These are phyloP conservation scores for Volucella zonaria DNA, from an alignment of 2,888 invertebrate genomes.

Conservation along the genomic window DNA sequence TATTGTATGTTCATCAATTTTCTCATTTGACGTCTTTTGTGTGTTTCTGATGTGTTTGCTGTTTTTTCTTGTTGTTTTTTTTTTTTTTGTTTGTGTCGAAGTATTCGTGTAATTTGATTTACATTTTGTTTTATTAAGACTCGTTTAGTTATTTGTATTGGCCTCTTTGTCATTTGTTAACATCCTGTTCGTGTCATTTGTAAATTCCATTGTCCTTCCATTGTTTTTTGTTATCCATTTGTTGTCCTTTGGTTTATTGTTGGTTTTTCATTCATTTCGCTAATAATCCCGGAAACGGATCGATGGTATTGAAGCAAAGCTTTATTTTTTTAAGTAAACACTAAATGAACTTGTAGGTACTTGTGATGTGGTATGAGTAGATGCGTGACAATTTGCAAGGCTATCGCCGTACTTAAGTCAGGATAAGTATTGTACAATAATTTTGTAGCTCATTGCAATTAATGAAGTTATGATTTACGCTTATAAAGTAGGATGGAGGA, in stretches of 20 bases:
- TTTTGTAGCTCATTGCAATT: too few relatives aligned
- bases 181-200: conserved; percentile 2
- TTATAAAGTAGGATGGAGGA: too few relatives aligned
- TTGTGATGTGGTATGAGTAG: too few relatives aligned
- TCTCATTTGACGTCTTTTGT: conserved; percentile 8
- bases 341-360: neutral
- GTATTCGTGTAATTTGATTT: neutral
- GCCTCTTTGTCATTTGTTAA: conserved; percentile 8
- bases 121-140: neutral
- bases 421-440: too few relatives aligned
- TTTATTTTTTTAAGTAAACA: conserved; percentile 9
- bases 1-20: neutral
- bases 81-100: neutral
- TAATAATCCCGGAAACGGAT: conserved; percentile 37
- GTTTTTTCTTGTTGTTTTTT: neutral
- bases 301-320: conserved; percentile 29
- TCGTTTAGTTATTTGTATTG: neutral
- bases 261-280: neutral
- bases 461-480: too few relatives aligned
- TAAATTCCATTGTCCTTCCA: neutral
- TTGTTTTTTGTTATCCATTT: neutral
- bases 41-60: conserved; percentile 11
- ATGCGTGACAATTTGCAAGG: too few relatives aligned
- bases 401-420: too few relatives aligned
- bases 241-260: neutral